Evolutionary conservation across 2,113 vertebrate genomes (phyloP).

Genomic region (Indri indri): DNA sequence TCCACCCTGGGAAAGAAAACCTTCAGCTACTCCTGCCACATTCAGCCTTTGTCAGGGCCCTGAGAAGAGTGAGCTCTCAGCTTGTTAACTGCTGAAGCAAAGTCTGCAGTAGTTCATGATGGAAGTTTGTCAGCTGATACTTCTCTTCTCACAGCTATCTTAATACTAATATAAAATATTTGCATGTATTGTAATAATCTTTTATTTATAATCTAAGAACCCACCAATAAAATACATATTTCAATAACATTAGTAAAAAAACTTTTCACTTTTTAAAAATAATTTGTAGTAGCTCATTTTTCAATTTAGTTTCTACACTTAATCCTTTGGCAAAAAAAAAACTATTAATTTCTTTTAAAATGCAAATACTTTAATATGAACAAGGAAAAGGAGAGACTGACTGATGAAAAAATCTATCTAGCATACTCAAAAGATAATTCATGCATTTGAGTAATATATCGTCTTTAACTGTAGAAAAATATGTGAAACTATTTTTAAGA

Average conservation of each 20-base stretch:
- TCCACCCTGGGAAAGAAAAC: too few species aligned
- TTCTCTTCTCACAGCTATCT: not conserved
- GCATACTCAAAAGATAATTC: not conserved
- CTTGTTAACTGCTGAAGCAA: not conserved
- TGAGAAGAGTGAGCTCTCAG: not conserved
- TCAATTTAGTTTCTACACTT: not conserved
- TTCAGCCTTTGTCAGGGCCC: rapidly evolving
- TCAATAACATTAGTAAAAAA: not conserved
- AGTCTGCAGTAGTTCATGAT: not conserved
- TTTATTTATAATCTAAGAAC: not conserved
- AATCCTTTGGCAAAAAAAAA: not conserved
- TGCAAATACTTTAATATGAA: not conserved
- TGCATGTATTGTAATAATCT: not conserved
- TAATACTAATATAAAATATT: not conserved
- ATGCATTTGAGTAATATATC: not conserved
- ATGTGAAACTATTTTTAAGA: constrained; percentile 40
- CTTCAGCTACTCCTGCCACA: rapidly evolving
- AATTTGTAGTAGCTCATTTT: not conserved
- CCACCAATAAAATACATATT: not conserved
- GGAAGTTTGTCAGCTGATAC: rapidly evolving
- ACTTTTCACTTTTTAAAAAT: not conserved
- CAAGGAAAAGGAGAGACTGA: not conserved
- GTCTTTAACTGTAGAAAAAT: constrained; percentile 25
- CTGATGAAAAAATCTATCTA: not conserved
- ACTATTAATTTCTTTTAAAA: not conserved